Conservation (phyloP, 2,113 vertebrate genomes). For the Gila orcuttii region DNA sequence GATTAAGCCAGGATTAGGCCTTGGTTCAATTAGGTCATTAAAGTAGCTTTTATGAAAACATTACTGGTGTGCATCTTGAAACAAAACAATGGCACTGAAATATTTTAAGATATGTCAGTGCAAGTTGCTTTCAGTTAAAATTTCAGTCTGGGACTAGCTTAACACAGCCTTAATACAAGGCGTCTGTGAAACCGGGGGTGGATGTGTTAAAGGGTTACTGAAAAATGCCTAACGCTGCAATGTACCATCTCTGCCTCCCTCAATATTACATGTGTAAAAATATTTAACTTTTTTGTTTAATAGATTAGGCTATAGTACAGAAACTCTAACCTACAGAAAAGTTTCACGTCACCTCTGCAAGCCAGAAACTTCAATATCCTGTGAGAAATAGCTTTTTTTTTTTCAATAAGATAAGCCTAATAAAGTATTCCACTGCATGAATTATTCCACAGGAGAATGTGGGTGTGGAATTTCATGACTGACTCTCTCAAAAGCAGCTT, state of each 20-base stretch:
- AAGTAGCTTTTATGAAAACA: no score
- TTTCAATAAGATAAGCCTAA: background rate
- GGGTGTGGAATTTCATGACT: background rate
- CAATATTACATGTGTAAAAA: background rate
- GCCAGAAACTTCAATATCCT: background rate
- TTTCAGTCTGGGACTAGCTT: no score
- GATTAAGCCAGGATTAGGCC: no score
- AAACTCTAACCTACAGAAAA: background rate
- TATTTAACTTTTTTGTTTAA: background rate
- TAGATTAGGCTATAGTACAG: background rate
- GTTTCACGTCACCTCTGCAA: background rate
- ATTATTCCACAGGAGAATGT: slow-evolving; percentile 17
- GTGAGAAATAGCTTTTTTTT: background rate
- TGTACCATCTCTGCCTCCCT: background rate
- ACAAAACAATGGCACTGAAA: no score
- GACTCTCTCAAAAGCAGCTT: background rate
- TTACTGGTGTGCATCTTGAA: no score
- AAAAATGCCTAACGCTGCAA: background rate
- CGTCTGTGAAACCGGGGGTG: no score
- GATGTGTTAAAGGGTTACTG: background rate
- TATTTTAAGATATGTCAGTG: no score
- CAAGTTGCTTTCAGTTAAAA: no score
- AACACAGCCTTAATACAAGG: no score
- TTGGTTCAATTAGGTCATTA: no score
- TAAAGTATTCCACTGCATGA: background rate